Conservation (phyloP, 2,797 vertebrate species). For the Semotilus atromaculatus region DNA sequence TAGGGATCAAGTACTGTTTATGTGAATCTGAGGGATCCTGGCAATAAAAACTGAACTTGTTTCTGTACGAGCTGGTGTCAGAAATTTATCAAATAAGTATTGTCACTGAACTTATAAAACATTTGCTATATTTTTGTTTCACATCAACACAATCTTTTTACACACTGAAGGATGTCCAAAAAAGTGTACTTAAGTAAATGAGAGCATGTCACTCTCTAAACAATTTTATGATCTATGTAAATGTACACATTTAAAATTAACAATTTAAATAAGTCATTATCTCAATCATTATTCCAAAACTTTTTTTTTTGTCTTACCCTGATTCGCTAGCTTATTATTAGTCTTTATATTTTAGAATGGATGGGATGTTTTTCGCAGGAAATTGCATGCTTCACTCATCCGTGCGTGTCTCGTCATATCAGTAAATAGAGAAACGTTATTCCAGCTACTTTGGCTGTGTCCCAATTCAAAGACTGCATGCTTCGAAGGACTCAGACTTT, state of each 20-base stretch:
- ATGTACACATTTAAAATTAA: background rate
- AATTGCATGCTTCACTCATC: background rate
- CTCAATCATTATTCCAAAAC: background rate
- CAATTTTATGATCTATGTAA: background rate
- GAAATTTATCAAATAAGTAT: background rate
- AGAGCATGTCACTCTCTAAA: background rate
- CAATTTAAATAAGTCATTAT: background rate
- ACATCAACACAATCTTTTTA: background rate
- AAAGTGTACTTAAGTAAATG: background rate
- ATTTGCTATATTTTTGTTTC: background rate
- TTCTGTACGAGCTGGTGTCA: background rate
- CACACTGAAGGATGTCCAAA: too few relatives aligned
- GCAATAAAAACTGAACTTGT: constrained; percentile 64
- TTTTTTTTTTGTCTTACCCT: background rate
- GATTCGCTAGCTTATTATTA: background rate
- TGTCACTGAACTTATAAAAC: background rate
- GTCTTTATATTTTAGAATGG: background rate
- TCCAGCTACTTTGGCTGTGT: background rate
- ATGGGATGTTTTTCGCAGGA: background rate
- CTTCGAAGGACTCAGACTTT: too few relatives aligned
- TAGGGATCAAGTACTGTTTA: constrained; percentile 56
- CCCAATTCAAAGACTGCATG: too few relatives aligned
- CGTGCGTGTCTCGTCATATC: background rate
- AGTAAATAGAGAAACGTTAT: background rate
- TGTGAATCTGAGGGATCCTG: constrained; percentile 64